Conservation (phyloP, 2,797 vertebrate genomes). For the Scyliorhinus canicula region DNA sequence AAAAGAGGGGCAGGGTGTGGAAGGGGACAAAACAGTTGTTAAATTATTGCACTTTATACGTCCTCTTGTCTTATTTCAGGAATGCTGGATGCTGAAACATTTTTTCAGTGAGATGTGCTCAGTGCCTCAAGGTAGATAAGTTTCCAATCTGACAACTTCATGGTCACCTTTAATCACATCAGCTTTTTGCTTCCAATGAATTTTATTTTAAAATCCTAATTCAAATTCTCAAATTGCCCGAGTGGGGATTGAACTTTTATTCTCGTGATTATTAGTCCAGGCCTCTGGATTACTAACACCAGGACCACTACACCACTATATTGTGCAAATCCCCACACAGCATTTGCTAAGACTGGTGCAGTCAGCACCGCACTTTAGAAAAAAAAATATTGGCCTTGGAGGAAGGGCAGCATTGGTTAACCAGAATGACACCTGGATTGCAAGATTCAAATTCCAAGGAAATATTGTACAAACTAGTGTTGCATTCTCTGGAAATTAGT, state of each 20-base stretch:
- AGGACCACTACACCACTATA: no score
- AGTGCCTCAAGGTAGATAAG: not conserved
- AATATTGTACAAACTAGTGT: no score
- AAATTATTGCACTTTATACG: not conserved
- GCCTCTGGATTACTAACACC: not conserved
- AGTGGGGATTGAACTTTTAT: not conserved
- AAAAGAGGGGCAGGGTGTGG: not conserved
- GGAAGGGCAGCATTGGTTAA: no score
- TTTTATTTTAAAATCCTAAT: not conserved
- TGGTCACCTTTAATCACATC: not conserved
- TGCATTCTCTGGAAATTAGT: no score
- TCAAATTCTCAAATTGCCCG: not conserved
- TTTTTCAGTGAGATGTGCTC: not conserved
- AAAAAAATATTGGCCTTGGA: no score
- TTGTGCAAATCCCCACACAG: no score
- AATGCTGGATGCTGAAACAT: not conserved
- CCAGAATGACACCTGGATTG: no score
- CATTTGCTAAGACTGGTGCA: no score
- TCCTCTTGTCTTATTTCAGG: not conserved
- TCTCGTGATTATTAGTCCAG: no score
- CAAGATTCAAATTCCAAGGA: no score
- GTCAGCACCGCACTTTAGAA: no score
- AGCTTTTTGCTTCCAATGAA: not conserved
- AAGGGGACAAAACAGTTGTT: not conserved
- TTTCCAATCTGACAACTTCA: not conserved